Conservation (phyloP, 2,888 invertebrate species). For the Geotrupes spiniger region DNA sequence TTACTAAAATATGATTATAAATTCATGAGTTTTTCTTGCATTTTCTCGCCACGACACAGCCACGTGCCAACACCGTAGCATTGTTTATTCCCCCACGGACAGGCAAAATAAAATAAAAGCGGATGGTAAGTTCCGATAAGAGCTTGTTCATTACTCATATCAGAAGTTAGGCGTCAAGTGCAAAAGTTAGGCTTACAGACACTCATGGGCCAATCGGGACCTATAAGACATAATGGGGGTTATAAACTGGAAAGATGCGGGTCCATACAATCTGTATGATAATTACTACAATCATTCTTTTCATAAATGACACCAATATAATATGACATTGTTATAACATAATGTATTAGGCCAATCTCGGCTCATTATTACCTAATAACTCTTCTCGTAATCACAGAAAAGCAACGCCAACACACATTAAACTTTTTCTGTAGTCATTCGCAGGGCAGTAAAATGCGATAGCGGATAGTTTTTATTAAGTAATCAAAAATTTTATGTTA, state of each 20-base stretch:
- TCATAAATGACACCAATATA: constrained; percentile 11
- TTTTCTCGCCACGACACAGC: not conserved
- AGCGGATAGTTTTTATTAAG: too few relatives aligned
- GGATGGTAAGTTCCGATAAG: constrained; percentile 32
- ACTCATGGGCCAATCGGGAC: constrained; percentile 33
- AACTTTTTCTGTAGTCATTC: too few relatives aligned
- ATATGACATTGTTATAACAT: not conserved
- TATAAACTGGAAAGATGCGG: constrained; percentile 35
- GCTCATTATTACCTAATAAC: constrained; percentile 4
- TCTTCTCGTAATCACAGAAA: constrained; percentile 7
- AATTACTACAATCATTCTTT: constrained; percentile 15
- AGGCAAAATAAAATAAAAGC: constrained; percentile 18
- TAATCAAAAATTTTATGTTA: too few relatives aligned
- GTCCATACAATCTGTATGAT: constrained; percentile 29
- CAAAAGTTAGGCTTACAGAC: constrained; percentile 33
- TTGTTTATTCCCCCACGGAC: not conserved
- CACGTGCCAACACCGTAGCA: not conserved
- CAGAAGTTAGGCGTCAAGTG: constrained; percentile 36
- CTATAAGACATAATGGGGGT: constrained; percentile 33
- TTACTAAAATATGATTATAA: too few relatives aligned
- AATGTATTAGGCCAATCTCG: constrained; percentile 11
- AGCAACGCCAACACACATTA: not conserved
- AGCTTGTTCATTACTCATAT: constrained; percentile 36
- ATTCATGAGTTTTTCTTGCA: too few relatives aligned
- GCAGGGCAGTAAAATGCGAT: too few relatives aligned